Conservation (phyloP, 1,140 invertebrate species). For the Cotesia glomerata region DNA sequence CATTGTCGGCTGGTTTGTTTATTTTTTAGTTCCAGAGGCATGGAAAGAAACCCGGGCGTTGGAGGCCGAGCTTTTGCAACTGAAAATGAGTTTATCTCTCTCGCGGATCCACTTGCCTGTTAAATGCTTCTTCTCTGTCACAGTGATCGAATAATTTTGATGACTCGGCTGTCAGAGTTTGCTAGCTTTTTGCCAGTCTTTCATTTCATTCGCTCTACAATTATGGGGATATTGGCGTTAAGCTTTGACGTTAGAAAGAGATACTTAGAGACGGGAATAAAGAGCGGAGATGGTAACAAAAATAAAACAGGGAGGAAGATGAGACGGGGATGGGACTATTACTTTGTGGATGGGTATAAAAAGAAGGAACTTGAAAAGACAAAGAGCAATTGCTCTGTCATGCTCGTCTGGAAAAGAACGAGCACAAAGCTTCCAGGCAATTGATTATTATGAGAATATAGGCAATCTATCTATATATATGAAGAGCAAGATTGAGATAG, state of each 20-base stretch:
- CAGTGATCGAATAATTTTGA: too few species aligned
- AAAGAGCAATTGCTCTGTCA: constrained; percentile 23
- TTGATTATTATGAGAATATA: constrained; percentile 21
- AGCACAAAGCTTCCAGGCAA: constrained; percentile 23
- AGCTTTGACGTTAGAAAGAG: too few species aligned
- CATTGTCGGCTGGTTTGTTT: not conserved
- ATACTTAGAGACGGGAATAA: not conserved
- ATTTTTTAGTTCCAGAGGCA: not conserved
- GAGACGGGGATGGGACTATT: too few species aligned
- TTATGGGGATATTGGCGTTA: too few species aligned
- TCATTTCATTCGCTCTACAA: too few species aligned
- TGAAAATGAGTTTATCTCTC: not conserved
- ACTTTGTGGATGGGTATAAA: not conserved
- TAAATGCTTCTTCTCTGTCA: too few species aligned
- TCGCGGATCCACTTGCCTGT: too few species aligned
- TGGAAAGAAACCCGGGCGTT: too few species aligned
- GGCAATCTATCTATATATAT: not conserved
- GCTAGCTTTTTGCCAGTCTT: too few species aligned
- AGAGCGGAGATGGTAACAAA: not conserved
- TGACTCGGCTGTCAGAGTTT: too few species aligned
- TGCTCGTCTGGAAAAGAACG: constrained; percentile 1
- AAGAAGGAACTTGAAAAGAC: not conserved
- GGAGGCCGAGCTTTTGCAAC: not conserved
- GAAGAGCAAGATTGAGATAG: not conserved
- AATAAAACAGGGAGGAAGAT: not conserved